Percentiles rank a stretch among this genome's conserved stretches.
phyloP scores from a whole-genome alignment of 2,888 invertebrate genomes.

The Imbricaverruca yamaguchii region DNA sequence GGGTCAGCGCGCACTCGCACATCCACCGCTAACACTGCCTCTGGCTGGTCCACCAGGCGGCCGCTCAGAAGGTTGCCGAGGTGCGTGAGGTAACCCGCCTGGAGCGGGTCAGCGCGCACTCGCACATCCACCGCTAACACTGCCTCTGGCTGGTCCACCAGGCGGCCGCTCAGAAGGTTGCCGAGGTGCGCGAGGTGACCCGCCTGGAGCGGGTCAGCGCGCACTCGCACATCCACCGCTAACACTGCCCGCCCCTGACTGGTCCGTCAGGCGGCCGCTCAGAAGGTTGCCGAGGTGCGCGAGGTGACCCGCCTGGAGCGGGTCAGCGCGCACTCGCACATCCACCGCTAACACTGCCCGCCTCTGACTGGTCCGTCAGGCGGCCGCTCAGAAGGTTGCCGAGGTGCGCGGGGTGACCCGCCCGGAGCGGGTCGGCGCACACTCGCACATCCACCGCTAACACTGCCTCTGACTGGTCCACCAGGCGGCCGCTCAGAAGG shows the following conservation, averaged over 20 bases:
- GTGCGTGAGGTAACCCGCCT: constrained; percentile 87
- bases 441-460: constrained; percentile 97
- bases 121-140: too few species aligned
- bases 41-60: background rate
- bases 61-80: constrained; percentile 55
- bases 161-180: constrained; percentile 44
- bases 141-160: too few species aligned
- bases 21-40: background rate
- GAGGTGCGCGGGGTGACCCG: constrained; percentile 88
- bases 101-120: constrained; percentile 95
- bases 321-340: constrained; percentile 97
- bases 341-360: too few species aligned
- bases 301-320: constrained; percentile 90
- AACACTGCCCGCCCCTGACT: too few species aligned
- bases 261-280: constrained; percentile 24
- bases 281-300: constrained; percentile 65
- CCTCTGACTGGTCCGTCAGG: too few species aligned
- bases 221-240: constrained; percentile 96
- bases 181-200: constrained; percentile 84
- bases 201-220: constrained; percentile 93
- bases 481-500: too few species aligned
- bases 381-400: constrained; percentile 46
- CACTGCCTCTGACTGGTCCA: too few species aligned
- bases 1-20: constrained; percentile 46
- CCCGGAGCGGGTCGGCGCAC: constrained; percentile 92